Evolutionary conservation across 2,113 vertebrate genomes (phyloP), one percentile per base, ranked within the genome.

Genomic region (Cynocephalus volans): DNA sequence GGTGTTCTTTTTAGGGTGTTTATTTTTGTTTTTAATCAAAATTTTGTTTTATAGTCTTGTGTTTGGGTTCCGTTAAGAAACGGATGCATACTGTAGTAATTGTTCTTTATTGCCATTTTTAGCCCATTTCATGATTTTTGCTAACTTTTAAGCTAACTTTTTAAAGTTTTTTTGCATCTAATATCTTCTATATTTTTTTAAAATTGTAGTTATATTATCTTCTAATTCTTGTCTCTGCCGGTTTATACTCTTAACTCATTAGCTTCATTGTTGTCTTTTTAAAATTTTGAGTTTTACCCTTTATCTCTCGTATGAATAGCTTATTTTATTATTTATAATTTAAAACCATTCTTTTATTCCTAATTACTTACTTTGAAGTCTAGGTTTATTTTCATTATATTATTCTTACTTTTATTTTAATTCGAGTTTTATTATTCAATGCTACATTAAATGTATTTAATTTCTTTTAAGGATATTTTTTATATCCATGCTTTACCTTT

Each of bases 361-460:
- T 89, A 83, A 72, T 70, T 88, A 88, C 13, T 79, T 77, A 67
- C n/a, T 76, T 91, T 79, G 48, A 89, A 84, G 23, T 84, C 21
- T 41, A 77, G 28, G 15, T 23, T 95, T 88, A 86, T 77, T 88
- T 93, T 87, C 62, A 88, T 36, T 84, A 83, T 45, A 52, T 88
- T 75, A 3, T 62, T 21, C 12, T 67, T 65, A 33, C n/a, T 82
- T 67, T 77, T 67, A 89, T 45, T 11, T 62, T 81, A 72, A 36
- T 88, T 72, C 70, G 41, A 88, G 77, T 76, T 84, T 48, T 92
- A 62, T 88, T 90, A 54, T 72, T 33, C 9, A 19, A 31, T 81
- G 13, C 72, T 76, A 36, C 15, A 4, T 19, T 83, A 83, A 91
- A 69, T 9, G 48, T 36, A 70, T 28, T 67, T 75, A 45, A 83